A percentile compares a stretch with the other conserved stretches of the same genome.
phyloP scores from a whole-genome alignment of 92 coral and sea anemone species.

The Metridium senile region DNA sequence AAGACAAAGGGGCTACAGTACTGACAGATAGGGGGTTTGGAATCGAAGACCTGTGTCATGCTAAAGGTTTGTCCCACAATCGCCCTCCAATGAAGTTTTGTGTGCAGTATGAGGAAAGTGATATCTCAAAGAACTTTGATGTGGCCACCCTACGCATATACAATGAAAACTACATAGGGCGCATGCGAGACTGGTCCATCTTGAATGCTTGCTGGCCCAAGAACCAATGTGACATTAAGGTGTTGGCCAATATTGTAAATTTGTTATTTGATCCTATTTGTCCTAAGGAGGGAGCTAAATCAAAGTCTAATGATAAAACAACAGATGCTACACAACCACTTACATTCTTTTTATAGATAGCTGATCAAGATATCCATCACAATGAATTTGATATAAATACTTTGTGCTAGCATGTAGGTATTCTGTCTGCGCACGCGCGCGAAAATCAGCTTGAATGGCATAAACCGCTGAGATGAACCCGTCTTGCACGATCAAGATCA shows the following conservation, averaged over 20 bases:
- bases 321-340: conserved; percentile 48
- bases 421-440: too few relatives aligned
- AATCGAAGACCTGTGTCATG: conserved; percentile 35
- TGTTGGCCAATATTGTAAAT: conserved; percentile 52
- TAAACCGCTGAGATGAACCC: too few relatives aligned
- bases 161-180: conserved; percentile 51
- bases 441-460: too few relatives aligned
- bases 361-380: conserved; percentile 8
- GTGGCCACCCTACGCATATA: conserved; percentile 56
- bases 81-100: conserved; percentile 51
- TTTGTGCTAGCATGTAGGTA: too few relatives aligned
- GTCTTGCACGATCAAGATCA: too few relatives aligned
- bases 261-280: conserved; percentile 37
- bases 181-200: conserved; percentile 53
- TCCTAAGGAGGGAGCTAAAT: conserved; percentile 31
- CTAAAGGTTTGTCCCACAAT: conserved; percentile 49
- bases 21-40: conserved; percentile 55
- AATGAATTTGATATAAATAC: conserved; percentile 15
- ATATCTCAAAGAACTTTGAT: conserved; percentile 48
- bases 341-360: conserved; percentile 32
- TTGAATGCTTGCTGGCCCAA: conserved; percentile 53
- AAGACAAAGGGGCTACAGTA: conserved; percentile 52
- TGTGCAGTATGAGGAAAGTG: conserved; percentile 52
- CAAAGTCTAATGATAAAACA: conserved; percentile 38
- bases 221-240: conserved; percentile 41